Evolutionary conservation across 2,888 invertebrate species (phyloP), one percentile per base, ranked within the genome.

Genomic region (Lumbricus terrestris): DNA sequence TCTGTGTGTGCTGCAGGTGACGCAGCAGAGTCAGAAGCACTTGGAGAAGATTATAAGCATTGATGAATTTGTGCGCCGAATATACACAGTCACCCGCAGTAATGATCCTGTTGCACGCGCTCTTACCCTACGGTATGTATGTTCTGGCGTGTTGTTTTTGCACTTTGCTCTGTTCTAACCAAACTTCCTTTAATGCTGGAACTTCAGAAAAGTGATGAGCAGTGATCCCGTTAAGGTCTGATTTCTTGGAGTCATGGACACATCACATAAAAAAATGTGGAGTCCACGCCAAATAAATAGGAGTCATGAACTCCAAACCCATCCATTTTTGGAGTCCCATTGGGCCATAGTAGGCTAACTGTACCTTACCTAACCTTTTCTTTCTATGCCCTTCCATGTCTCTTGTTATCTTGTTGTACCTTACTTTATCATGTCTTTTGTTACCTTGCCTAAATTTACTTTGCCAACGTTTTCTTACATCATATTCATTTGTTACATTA

Each of bases 41-140:
- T 95, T 99, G 90, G 98, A 98, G 94, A 99, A 96, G 95, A 98
- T 99, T 92, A 96, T 98, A 40, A 99, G 98, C 94, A 97, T 98
- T 0, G 98, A 99, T 93, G 98, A 99, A 95, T 97, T 98, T 95
- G 96, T 98, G 11, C 96, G 97, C 88, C 96, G 98, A 93, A 97
- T 99, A 40, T 98, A 97, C 93, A 97, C 97, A 95, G 99, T 99
- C 0, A 97, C 98, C 93, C 98, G 99, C 95, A 98, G 98, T 16
- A 99, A 99, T 95, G 99, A 99, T 95, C 98, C 99, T 0, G 94
- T 98, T 16, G 99, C 99, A 0, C 96, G 99, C 93, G 98, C 98
- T 0, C 95, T 99, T 20, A 98, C 98, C 0, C 95, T 99, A 20
- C 96, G 95, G 95, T 95, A 92, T 90, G 95, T 95, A 92, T 90